Conservation (phyloP, 2,888 invertebrate species). For the Chrysolina oricalcia region DNA sequence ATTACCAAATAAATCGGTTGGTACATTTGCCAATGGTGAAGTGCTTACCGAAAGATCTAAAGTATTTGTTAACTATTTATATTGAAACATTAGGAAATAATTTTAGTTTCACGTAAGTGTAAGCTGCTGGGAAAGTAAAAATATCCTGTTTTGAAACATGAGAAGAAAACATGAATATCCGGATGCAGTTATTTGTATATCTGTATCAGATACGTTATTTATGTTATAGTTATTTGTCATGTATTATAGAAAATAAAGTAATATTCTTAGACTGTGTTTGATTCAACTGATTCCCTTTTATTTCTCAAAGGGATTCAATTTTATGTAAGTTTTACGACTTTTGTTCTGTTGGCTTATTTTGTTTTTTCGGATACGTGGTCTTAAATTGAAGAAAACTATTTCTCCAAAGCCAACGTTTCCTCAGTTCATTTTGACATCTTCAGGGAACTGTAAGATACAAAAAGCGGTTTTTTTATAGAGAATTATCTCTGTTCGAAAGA, state of each 20-base stretch:
- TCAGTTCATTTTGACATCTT: no score
- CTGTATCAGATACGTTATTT: conserved; percentile 61
- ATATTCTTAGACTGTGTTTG: neutral
- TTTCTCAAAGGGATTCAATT: no score
- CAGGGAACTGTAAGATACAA: no score
- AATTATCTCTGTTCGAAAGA: no score
- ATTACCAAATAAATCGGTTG: neutral
- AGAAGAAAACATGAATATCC: conserved; percentile 48
- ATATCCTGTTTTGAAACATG: conserved; percentile 30
- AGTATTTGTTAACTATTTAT: conserved; percentile 20
- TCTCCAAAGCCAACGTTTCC: no score
- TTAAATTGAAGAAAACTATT: no score
- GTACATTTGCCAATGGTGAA: neutral
- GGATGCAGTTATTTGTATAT: conserved; percentile 57
- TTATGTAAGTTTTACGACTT: no score
- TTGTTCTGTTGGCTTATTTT: no score
- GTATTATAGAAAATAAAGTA: conserved; percentile 35
- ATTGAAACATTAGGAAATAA: neutral
- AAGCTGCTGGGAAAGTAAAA: neutral
- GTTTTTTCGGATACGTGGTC: no score
- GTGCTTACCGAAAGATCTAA: neutral
- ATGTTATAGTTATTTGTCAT: conserved; percentile 36
- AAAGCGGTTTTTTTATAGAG: no score
- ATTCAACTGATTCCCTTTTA: neutral
- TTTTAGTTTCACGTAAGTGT: neutral